Evolutionary conservation across 2,797 vertebrate genomes (phyloP).

Genomic region (Poeciliopsis infans): DNA sequence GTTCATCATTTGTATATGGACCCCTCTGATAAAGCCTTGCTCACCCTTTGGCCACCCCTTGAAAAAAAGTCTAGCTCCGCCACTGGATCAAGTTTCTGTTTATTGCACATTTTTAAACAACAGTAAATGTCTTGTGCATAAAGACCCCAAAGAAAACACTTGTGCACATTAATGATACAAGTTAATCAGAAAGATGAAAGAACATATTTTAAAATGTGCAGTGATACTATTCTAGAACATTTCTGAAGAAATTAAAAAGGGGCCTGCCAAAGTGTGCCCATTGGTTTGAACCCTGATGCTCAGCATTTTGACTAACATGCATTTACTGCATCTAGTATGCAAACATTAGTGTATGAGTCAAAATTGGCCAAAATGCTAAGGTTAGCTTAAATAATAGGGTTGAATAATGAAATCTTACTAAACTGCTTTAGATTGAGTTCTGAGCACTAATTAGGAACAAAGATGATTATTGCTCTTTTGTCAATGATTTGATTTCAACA

Average conservation of each 20-base stretch:
- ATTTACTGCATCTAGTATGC: too few relatives aligned
- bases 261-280: too few relatives aligned
- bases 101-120: neutral
- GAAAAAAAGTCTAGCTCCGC: too few relatives aligned
- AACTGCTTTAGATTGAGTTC: neutral
- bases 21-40: too few relatives aligned
- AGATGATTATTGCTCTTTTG: neutral
- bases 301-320: too few relatives aligned
- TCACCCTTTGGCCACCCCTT: too few relatives aligned
- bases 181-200: neutral
- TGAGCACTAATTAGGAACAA: neutral
- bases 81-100: neutral
- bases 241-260: too few relatives aligned
- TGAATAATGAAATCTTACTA: too few relatives aligned
- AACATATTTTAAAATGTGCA: neutral
- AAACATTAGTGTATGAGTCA: too few relatives aligned
- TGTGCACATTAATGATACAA: neutral
- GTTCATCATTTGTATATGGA: too few relatives aligned
- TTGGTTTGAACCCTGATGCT: too few relatives aligned
- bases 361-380: too few relatives aligned
- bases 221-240: neutral
- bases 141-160: neutral
- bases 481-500: neutral
- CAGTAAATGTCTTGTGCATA: neutral
- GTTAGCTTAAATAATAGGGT: neutral